Evolutionary conservation across 1,140 invertebrate genomes (phyloP), one percentile per base, ranked within the genome.

Genomic region (Drosophila pachea): DNA sequence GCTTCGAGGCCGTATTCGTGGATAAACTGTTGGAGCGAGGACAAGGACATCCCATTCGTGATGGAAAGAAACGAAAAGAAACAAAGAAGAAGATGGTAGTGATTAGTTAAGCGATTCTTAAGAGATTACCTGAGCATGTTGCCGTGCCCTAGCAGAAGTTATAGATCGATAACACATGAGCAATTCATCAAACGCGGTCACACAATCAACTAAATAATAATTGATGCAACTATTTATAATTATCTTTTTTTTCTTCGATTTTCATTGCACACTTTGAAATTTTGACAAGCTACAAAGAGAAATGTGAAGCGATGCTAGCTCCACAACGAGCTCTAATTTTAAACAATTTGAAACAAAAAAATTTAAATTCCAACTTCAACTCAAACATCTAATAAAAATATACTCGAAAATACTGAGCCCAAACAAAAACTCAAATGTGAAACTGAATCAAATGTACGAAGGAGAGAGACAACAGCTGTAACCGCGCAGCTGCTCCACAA

Each of bases 1-100:
- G 95, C 95, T 92, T 96, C 95, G 90, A 95, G 92, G 91, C 95
- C 95, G 92, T 95, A 93, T 89, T 93, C 92, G 90, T 92, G 91
- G 69, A 95, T 93, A 90, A 96, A 92, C 95, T 96, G 90, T 69
- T 88, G 47, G 50, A 12, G 31, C 35, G 14, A 43, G 12, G 29
- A 38, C 33, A 38, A n/a, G 53, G 36, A 52, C 33, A 42, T 5
- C 40, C 1, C 22, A 22, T 22, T 22, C 22, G 22, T 22, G 3
- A 45, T 35, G 16, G 2, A 38, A 11, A 16, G 32, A 42, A n/a
- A 32, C 45, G 22, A 22, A 42, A 12, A 38, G 16, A 22, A n/a
- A 42, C 32, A 29, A 42, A 63, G 31, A 11, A 45, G 11, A 33
- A 36, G 14, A 7, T 31, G 35, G n/a, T n/a, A 11, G 32, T 4